A percentile compares a stretch with the other conserved stretches of the same genome.
phyloP scores from a whole-genome alignment of 2,113 vertebrate genomes.

The Bos javanicus region DNA sequence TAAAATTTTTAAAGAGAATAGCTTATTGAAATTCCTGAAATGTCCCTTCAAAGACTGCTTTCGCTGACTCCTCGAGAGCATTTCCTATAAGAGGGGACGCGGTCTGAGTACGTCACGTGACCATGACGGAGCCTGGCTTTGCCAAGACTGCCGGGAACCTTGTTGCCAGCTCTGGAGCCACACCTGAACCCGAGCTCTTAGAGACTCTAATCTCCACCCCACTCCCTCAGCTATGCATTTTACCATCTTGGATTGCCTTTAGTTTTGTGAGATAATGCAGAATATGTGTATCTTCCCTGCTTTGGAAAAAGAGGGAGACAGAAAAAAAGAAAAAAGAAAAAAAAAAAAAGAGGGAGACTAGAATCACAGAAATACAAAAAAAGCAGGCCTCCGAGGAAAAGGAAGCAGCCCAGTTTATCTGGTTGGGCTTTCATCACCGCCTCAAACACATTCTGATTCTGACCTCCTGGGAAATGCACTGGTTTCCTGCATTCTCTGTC shows the following conservation, averaged over 20 bases:
- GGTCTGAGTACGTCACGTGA: fast-evolving
- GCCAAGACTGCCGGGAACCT: not conserved
- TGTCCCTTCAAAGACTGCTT: not conserved
- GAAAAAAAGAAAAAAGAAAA: not conserved
- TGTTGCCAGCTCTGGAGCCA: not conserved
- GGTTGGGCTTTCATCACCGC: not conserved
- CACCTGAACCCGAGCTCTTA: not conserved
- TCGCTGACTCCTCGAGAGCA: not conserved
- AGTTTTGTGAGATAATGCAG: not conserved
- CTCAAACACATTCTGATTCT: not conserved
- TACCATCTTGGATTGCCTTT: not conserved
- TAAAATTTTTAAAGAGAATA: not conserved
- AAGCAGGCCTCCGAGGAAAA: not conserved
- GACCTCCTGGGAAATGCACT: not conserved
- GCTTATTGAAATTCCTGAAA: not conserved
- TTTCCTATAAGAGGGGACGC: not conserved
- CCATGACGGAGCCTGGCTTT: not conserved
- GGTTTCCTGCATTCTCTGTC: not conserved
- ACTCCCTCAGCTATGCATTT: not conserved
- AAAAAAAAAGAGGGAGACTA: not conserved
- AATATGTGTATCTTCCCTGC: not conserved
- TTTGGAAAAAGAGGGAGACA: not conserved
- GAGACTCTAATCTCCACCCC: not conserved
- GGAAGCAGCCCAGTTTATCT: not conserved
- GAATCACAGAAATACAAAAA: not conserved